Evolutionary conservation across 2,113 vertebrate species (phyloP), one percentile per base, ranked within the genome.

Genomic region (Nesoenas mayeri): DNA sequence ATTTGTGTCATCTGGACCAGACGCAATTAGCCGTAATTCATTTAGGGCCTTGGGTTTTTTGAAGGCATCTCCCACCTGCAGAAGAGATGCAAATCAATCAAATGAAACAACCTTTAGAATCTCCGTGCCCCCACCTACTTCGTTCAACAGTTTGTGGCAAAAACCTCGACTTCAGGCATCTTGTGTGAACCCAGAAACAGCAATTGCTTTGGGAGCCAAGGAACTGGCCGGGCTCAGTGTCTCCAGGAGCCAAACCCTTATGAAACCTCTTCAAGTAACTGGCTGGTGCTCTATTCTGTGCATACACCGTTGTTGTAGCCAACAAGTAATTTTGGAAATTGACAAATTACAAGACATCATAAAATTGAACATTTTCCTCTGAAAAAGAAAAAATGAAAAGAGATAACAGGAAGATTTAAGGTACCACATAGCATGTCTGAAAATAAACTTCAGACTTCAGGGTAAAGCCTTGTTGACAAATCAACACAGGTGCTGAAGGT

Each of bases 21-120:
- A 97, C 40, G 98, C 98, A 11, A 98, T 98, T n/a, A 97, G 51
- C 32, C 78, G 80, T 93, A 98, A 96, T 38, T 98, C 97, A 3
- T 25, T 18, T 14, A 95, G 75, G 5, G 97, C 84, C 3, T 17
- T 84, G 1, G 1, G 0, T 0, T 79, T 96, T 11, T 94, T 28
- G 66, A 98, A 96, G 10, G 87, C 94, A 2, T 71, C 9, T 61
- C 98, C 98, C 51, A 99, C 98, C 98, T 98, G 79, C 57, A 70
- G 31, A 34, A 56, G 31, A 89, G 74, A 70, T 54, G 21, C 51
- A 60, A 38, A 62, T 48, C 69, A 42, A 32, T 56, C 61, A 69
- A 50, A 48, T 74, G 56, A 10, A 62, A 26, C 31, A 70, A n/a
- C 15, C 48, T 57, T 32, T 14, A 42, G 65, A 36, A 21, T 50